Percentiles rank a stretch among this genome's conserved stretches.
phyloP scores from a whole-genome alignment of 2,888 invertebrate species.

The Hypomecis atomaria region DNA sequence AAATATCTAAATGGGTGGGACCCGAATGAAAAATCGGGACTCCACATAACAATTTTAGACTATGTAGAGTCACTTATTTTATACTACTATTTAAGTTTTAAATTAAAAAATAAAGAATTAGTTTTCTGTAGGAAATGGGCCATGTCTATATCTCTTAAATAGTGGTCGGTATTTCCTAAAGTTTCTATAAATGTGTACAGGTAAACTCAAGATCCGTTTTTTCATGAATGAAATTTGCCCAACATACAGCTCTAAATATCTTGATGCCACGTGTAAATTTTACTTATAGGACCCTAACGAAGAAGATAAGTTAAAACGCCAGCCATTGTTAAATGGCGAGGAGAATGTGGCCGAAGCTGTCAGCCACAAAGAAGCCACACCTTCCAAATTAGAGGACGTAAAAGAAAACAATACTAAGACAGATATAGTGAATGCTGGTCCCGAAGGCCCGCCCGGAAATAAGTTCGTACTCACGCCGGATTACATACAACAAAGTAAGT shows the following conservation, averaged over 20 bases:
- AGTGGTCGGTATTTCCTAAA: no score
- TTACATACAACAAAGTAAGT: slow-evolving; percentile 97
- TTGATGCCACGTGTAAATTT: slow-evolving; percentile 44
- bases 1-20: no score
- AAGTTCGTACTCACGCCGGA: slow-evolving; percentile 95
- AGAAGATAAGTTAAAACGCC: slow-evolving; percentile 67
- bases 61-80: no score
- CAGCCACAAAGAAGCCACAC: slow-evolving; percentile 69
- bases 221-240: no score
- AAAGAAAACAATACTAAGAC: slow-evolving; percentile 73
- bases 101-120: no score
- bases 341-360: slow-evolving; percentile 74
- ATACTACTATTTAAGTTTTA: no score
- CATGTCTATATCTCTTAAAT: no score
- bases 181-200: no score
- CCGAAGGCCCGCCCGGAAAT: slow-evolving; percentile 64
- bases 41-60: no score
- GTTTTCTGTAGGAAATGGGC: no score
- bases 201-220: no score
- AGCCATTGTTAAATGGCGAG: slow-evolving; percentile 74
- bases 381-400: slow-evolving; percentile 72
- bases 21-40: no score
- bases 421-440: slow-evolving; percentile 67
- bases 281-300: slow-evolving; percentile 73
- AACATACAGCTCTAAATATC: slow-evolving; percentile 14